Conservation (phyloP, 2,113 vertebrate genomes). For the Opisthocomus hoazin region DNA sequence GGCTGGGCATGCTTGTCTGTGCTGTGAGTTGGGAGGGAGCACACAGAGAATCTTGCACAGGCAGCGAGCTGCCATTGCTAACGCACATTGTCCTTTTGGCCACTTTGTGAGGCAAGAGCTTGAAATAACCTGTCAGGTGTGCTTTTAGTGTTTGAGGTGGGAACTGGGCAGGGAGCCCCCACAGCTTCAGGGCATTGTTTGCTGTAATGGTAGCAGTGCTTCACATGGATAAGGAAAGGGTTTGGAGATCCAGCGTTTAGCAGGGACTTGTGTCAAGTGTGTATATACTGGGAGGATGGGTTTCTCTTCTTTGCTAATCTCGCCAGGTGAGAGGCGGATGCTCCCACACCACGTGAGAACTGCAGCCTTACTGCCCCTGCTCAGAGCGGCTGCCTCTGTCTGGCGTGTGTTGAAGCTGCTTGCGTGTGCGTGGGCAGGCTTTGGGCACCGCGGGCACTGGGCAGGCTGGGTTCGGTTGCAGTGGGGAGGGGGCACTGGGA, state of each 20-base stretch:
- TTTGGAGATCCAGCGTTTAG: background rate
- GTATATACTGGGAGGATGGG: background rate
- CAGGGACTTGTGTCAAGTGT: background rate
- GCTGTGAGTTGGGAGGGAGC: background rate
- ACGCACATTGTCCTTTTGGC: background rate
- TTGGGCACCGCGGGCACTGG: background rate
- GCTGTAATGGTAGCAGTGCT: background rate
- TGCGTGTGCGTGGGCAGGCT: background rate
- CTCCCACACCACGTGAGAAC: background rate
- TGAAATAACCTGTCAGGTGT: background rate
- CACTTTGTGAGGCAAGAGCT: background rate
- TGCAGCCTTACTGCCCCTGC: background rate
- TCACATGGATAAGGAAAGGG: background rate
- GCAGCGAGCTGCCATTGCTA: background rate
- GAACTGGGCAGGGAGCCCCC: background rate
- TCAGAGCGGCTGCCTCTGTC: background rate
- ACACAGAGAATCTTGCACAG: background rate
- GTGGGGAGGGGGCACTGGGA: background rate
- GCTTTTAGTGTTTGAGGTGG: background rate
- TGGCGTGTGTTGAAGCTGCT: background rate
- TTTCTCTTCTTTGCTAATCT: background rate
- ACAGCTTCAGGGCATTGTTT: background rate
- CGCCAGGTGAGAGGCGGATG: background rate
- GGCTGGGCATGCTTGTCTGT: accelerated
- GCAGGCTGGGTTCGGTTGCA: background rate